Base-by-base conservation (phyloP, 2,113 vertebrate species). In the Artemisiospiza belli region DNA sequence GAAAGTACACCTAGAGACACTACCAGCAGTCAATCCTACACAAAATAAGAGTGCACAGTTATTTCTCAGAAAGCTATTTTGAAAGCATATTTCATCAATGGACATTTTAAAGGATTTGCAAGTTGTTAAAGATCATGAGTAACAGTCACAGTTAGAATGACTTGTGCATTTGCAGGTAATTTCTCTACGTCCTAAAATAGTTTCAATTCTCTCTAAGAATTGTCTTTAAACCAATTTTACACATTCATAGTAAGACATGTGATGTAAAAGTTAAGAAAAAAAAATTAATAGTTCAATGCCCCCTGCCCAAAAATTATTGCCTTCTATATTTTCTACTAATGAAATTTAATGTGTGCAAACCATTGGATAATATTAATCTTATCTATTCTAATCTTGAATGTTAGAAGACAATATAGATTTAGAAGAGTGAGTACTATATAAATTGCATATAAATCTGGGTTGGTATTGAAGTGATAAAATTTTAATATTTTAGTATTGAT, bases 21-120 rank as follows among this genome's bases (percentile, higher is more conserved):
- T 88, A 94, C 58, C 89, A 78, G 55, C 23, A 87, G 58, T 70
- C 16, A 75, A 15, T 91, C 80, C 72, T 76, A 69, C 55, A 76
- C 75, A 75, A 91, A 83, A 31, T 47, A 9, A 47, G 47, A 84
- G 33, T 22, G 5, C 12, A 12, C 7, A 64, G 24, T 47, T 6
- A 72, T 59, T 82, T 66, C 81, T 89, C 61, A 79, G 76, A 90
- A 66, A 6, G 12, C 6, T 68, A 22, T 52, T 84, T 91, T 95
- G 59, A 86, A 87, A 94, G 41, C 8, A 14, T 24, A 73, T 43
- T 86, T 84, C 62, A n/a, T 58, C 79, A 82, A 83, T 61, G 37
- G 59, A 27, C 8, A 49, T 78, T 90, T 93, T 74, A 86, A 87
- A 51, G 58, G 51, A 62, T 76, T 83, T 64, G 15, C 7, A 58